Conservation (phyloP, 1,140 invertebrate species). For the Heliothis subflexa region DNA sequence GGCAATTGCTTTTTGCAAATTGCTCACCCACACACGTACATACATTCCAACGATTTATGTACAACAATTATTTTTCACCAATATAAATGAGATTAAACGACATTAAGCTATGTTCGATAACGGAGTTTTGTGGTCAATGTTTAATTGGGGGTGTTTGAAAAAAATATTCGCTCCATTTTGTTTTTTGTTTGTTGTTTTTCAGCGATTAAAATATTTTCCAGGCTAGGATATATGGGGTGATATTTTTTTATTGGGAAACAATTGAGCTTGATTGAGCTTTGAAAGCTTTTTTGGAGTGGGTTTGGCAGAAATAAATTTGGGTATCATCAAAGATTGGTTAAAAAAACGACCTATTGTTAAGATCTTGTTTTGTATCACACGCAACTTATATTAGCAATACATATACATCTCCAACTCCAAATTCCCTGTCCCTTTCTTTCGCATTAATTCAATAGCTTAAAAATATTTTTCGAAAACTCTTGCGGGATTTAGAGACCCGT, state of each 20-base stretch:
- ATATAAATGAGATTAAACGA: slow-evolving; percentile 47
- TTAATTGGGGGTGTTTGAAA: slow-evolving; percentile 18
- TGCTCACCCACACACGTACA: slow-evolving; percentile 49
- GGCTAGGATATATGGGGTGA: neutral
- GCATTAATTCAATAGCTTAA: too few species aligned
- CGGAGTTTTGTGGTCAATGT: slow-evolving; percentile 34
- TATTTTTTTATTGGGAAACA: neutral
- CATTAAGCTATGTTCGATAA: slow-evolving; percentile 38
- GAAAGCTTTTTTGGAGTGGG: neutral
- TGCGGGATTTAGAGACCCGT: too few species aligned
- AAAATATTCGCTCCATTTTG: neutral
- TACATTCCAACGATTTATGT: slow-evolving; percentile 45
- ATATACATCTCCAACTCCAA: too few species aligned
- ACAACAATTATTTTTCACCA: slow-evolving; percentile 48
- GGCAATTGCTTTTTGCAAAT: slow-evolving; percentile 64
- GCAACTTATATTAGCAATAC: too few species aligned
- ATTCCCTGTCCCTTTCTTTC: too few species aligned
- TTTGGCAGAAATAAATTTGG: neutral
- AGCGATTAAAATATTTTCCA: neutral
- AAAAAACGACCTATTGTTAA: too few species aligned
- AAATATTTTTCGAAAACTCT: too few species aligned
- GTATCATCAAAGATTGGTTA: too few species aligned
- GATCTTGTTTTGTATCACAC: neutral
- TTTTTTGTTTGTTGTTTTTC: neutral
- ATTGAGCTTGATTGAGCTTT: too few species aligned